Conservation (phyloP, 2,888 invertebrate genomes). For the Leptinotarsa rubiginosa region DNA sequence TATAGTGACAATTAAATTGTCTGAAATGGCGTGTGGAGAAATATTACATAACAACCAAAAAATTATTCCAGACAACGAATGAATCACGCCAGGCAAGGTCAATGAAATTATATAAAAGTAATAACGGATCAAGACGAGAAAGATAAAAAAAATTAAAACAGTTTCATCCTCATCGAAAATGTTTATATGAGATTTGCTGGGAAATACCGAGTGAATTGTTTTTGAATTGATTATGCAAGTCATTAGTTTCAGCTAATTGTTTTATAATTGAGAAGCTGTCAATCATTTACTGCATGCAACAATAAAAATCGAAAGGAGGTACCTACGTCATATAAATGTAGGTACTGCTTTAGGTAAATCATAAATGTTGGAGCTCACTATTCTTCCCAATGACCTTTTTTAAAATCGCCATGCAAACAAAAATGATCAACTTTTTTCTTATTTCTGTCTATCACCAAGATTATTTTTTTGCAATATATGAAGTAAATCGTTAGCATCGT, state of each 20-base stretch:
- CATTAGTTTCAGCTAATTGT: neutral
- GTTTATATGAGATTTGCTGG: neutral
- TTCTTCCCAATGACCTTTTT: no score
- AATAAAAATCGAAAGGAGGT: neutral
- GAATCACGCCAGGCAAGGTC: conserved; percentile 2
- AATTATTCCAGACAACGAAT: conserved; percentile 6
- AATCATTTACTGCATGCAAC: neutral
- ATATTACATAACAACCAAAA: conserved; percentile 7
- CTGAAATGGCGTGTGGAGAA: conserved; percentile 13
- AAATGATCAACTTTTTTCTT: no score
- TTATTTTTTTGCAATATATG: no score
- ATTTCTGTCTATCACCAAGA: no score
- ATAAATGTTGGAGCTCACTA: no score
- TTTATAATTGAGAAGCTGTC: neutral
- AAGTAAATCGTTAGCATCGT: no score
- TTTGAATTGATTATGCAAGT: neutral
- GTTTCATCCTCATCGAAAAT: neutral
- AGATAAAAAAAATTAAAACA: neutral
- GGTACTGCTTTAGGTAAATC: neutral
- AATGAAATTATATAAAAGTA: conserved; percentile 16
- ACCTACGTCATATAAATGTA: no score
- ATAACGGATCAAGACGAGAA: neutral
- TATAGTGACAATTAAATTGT: conserved; percentile 3
- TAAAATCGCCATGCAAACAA: no score
- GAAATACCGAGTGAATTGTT: neutral